Evolutionary conservation across 2,113 vertebrate genomes (phyloP), one percentile per base, ranked within the genome.

Genomic region (Seriola rivoliana): DNA sequence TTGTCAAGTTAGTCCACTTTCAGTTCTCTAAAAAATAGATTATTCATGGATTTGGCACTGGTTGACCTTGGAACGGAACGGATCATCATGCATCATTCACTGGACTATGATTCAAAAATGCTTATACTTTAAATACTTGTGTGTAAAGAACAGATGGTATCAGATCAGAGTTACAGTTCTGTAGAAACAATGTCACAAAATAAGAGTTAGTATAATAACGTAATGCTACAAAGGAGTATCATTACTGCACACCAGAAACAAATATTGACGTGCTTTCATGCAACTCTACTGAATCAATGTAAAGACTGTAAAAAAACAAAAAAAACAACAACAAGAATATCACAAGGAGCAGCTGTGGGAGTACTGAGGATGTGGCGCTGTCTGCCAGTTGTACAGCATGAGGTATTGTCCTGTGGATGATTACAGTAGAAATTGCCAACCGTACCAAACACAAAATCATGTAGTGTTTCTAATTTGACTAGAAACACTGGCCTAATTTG

Each of bases 11-110:
- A 14, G 23, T 38, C 1, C 1, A 79, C 23, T 73, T 57, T 63
- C 58, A 81, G n/a, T 65, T 75, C n/a, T 58, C n/a, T n/a, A 60
- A 58, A 63, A 57, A 16, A 3, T 0, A 14, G n/a, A 55, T 55
- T 13, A 36, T 0, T 60, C 55, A 54, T 54, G 38, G 42, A 57
- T 85, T 89, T 88, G 78, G 75, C 78, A 89, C 64, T 25, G 40
- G 16, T 65, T 78, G 65, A 64, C n/a, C 40, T 71, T 62, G 25
- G 50, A 48, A 25, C 6, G 23, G 36, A 87, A 78, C 17, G 67
- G 57, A 36, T 68, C 62, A 48, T 66, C 82, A 90, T 88, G 85
- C 86, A 78, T 66, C 4, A 58, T 54, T 85, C 25, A 82, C 76
- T 73, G 72, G 40, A 69, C 71, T 77, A 64, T 68, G 57, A 81